phyloP scores from a whole-genome alignment of 2,888 invertebrate genomes.

The Stramonita haemastoma region DNA sequence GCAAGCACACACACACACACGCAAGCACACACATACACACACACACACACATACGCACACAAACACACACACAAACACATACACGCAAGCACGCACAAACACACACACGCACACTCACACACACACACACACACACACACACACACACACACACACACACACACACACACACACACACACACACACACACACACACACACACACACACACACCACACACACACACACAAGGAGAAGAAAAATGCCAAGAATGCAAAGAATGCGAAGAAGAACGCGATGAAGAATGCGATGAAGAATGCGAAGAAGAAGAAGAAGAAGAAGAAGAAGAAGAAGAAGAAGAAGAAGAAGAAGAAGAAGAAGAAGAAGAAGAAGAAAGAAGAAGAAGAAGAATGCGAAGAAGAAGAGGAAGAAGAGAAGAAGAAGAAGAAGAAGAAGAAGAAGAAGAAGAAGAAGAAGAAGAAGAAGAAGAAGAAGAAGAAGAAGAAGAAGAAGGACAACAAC shows the following conservation, averaged over 20 bases:
- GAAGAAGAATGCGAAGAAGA: background rate
- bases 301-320: background rate
- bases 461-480: slow-evolving; percentile 29
- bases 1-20: background rate
- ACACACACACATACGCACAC: background rate
- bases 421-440: background rate
- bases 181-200: background rate
- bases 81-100: too few relatives aligned
- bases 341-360: background rate
- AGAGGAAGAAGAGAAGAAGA: background rate
- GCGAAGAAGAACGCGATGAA: background rate
- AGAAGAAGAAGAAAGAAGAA: background rate
- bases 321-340: slow-evolving; percentile 4
- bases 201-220: background rate
- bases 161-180: background rate
- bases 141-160: background rate
- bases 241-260: background rate
- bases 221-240: background rate
- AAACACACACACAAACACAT: background rate
- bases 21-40: background rate
- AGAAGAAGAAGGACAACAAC: background rate
- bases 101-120: background rate
- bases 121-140: background rate
- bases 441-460: slow-evolving; percentile 15
- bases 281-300: background rate